Base-by-base conservation (phyloP, 2,797 vertebrate genomes). In the Otus scops region DNA sequence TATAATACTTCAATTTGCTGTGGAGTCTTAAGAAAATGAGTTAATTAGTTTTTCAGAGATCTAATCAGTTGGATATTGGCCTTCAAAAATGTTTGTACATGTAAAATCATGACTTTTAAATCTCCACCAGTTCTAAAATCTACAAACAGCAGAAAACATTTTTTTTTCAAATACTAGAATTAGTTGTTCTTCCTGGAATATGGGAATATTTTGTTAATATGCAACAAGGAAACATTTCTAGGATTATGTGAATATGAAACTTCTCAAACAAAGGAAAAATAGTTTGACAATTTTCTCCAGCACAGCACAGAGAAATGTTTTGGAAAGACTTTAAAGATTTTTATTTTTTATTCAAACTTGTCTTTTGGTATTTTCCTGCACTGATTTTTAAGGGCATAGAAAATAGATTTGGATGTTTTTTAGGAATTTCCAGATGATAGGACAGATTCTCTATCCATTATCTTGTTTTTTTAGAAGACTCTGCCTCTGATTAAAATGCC, bases 1-100 rank as follows among this genome's bases (percentile, higher is more conserved):
- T 74, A 67, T 90, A 93, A 90, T 77, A 69, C 45, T 96, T 94
- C 75, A 88, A 70, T 93, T 94, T 96, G 43, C 76, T 88, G 39
- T 67, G 24, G 51, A 90, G 67, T 88, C 96, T 93, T 73, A 96
- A 90, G 76, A 93, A 96, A 93, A 94, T 76, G 80, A 92, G 64
- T 68, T 95, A 96, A 94, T 96, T 95, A 93, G 79, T 53, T 84
- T 96, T 94, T 67, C 88, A 86, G 80, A 92, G 91, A 96, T 96
- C n/a, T 93, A 79, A 95, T 94, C 89, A 84, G 28, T 73, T 90
- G 47, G 30, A 84, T 86, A 76, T 76, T 90, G 65, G 85, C 77
- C 80, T 95, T 91, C 54, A 93, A 87, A 95, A 88, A 76, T 94
- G 51, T 94, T 96, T 73, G 32, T n/a, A 51, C 74, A 60, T 85